phyloP scores from a whole-genome alignment of 1,140 invertebrate genomes.

The Idris sp. region DNA sequence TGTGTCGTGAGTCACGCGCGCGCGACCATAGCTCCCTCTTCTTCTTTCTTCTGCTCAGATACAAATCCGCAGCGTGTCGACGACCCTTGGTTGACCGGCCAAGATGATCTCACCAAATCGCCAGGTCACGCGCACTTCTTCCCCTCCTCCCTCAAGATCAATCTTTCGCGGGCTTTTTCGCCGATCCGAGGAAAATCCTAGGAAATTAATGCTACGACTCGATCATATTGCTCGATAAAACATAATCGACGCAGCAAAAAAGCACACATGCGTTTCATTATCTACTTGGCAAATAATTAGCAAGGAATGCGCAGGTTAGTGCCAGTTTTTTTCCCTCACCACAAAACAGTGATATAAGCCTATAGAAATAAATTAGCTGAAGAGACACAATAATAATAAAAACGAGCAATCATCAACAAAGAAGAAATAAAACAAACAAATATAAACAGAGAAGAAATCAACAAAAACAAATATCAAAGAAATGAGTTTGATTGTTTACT shows the following conservation, averaged over 20 bases:
- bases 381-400: no score
- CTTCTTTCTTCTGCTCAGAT: conserved; percentile 32
- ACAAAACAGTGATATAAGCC: no score
- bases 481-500: no score
- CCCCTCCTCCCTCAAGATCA: conserved; percentile 8
- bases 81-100: conserved; percentile 65
- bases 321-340: not conserved
- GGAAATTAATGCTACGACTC: conserved; percentile 51
- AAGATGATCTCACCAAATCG: conserved; percentile 53
- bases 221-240: conserved; percentile 37
- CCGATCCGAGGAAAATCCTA: conserved; percentile 28
- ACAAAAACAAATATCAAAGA: no score
- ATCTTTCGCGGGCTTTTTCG: conserved; percentile 29
- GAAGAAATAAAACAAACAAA: no score
- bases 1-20: conserved; percentile 71
- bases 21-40: conserved; percentile 59
- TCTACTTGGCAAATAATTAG: conserved; percentile 33
- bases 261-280: conserved; percentile 16
- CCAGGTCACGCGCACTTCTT: conserved; percentile 41
- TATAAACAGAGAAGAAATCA: no score
- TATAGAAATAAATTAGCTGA: no score
- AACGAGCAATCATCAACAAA: no score
- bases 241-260: conserved; percentile 24
- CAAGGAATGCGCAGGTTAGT: conserved; percentile 21
- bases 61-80: conserved; percentile 64